phyloP scores from a whole-genome alignment of 2,113 vertebrate genomes.

The Pseudolaguvia tuberculata region DNA sequence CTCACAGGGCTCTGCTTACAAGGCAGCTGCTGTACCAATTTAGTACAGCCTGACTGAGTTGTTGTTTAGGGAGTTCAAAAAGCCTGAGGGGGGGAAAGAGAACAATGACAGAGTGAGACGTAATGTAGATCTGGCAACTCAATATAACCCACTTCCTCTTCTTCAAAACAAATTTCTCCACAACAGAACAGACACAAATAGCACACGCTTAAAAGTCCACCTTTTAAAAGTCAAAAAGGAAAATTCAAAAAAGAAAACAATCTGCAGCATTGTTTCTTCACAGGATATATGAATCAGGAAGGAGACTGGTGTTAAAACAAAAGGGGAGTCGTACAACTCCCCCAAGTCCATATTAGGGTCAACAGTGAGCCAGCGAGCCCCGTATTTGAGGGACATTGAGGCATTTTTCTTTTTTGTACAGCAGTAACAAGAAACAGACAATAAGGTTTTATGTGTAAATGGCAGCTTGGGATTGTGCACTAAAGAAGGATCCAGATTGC shows the following conservation, averaged over 20 bases:
- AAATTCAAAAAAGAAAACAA: slow-evolving; percentile 21
- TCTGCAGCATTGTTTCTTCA: slow-evolving; percentile 28
- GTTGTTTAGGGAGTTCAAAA: slow-evolving; percentile 64
- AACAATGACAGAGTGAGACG: slow-evolving; percentile 67
- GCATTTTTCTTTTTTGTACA: slow-evolving; percentile 38
- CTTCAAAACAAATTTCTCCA: slow-evolving; percentile 60
- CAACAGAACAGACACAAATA: slow-evolving; percentile 23
- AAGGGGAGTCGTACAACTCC: slow-evolving; percentile 43
- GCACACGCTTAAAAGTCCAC: slow-evolving; percentile 9
- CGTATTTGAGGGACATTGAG: slow-evolving; percentile 49
- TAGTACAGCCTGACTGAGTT: slow-evolving; percentile 64
- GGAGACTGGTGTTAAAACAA: slow-evolving; percentile 48
- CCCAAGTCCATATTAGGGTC: slow-evolving; percentile 47
- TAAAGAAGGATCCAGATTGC: slow-evolving; percentile 3
- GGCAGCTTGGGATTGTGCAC: slow-evolving; percentile 38
- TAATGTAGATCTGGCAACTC: slow-evolving; percentile 50
- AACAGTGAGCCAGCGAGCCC: slow-evolving; percentile 60
- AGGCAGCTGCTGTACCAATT: slow-evolving; percentile 55
- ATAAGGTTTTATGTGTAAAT: slow-evolving; percentile 43
- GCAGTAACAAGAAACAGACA: slow-evolving; percentile 78
- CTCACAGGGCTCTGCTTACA: slow-evolving; percentile 56
- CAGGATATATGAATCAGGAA: slow-evolving; percentile 31
- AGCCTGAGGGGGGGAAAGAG: slow-evolving; percentile 72
- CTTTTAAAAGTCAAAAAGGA: slow-evolving; percentile 2
- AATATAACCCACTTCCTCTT: slow-evolving; percentile 59